phyloP scores from a whole-genome alignment of 2,797 vertebrate species.

The Molossus molossus region DNA sequence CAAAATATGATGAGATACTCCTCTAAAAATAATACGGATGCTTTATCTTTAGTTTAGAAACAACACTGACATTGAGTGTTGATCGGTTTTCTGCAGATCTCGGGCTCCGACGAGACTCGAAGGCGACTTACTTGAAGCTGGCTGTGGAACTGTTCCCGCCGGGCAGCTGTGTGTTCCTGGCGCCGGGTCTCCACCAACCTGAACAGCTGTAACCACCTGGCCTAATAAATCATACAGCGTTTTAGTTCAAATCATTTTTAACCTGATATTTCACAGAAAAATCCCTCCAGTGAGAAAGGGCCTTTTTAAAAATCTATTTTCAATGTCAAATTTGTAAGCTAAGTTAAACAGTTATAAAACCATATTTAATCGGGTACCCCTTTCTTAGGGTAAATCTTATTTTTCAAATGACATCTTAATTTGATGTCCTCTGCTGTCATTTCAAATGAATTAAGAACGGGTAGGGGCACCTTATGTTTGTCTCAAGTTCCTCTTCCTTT shows the following conservation, averaged over 20 bases:
- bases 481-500: neutral
- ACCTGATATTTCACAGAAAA: conserved; percentile 37
- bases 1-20: neutral
- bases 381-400: neutral
- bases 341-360: conserved; percentile 14
- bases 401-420: neutral
- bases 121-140: conserved; percentile 95
- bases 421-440: neutral
- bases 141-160: conserved; percentile 97
- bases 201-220: conserved; percentile 96
- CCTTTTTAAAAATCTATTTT: neutral
- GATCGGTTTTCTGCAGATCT: neutral
- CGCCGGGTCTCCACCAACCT: conserved; percentile 96
- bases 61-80: neutral
- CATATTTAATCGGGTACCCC: neutral
- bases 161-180: conserved; percentile 96
- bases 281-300: neutral
- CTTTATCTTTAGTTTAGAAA: neutral
- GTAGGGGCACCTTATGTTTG: neutral
- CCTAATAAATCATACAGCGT: conserved; percentile 89
- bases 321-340: conserved; percentile 23
- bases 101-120: neutral
- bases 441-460: neutral
- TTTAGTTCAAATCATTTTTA: conserved; percentile 73
- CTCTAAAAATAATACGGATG: neutral